Evolutionary conservation across 2,113 vertebrate species (phyloP), one percentile per base, ranked within the genome.

Genomic region (Scomber scombrus): DNA sequence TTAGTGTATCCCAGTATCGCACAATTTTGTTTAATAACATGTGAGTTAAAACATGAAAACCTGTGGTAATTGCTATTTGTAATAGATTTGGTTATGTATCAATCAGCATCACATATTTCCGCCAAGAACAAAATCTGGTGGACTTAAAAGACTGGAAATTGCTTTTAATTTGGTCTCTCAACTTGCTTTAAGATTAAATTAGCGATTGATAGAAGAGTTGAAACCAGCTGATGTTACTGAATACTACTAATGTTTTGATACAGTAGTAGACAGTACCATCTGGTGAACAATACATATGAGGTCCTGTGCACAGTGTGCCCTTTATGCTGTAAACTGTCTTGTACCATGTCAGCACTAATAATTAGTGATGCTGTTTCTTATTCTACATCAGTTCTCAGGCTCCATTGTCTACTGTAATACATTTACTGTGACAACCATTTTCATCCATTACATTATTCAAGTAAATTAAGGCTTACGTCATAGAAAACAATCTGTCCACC

Each of bases 261-360:
- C 31, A 26, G 54, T 47, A 75, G 43, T 18, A 18, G 13, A 71
- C 3, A 61, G 7, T 15, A 21, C 15, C 62, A 45, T 63, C 64
- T 71, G 29, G 5, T 54, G 56, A 85, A 72, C 45, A 64, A 74
- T 71, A 65, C 26, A 72, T 56, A 71, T 49, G 50, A 55, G 47
- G 51, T 45, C 21, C 49, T 51, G 66, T 69, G 64, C 64, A 80
- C 64, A 23, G 45, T 9, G 8, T 11, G 47, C 23, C 60, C 82
- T 78, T 81, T 67, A 64, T 57, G 29, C 52, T 71, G 61, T 70
- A 56, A 68, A 55, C 57, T 34, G 64, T 80, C 68, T 19, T 78
- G 60, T 68, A 72, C 7, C 58, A 62, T 57, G 74, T 71, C 57
- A 82, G 46, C 50, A 58, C 46, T 54, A 86, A 71, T 86, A 89